phyloP scores from a whole-genome alignment of 2,888 invertebrate genomes.

The Drosophila buzzatii region DNA sequence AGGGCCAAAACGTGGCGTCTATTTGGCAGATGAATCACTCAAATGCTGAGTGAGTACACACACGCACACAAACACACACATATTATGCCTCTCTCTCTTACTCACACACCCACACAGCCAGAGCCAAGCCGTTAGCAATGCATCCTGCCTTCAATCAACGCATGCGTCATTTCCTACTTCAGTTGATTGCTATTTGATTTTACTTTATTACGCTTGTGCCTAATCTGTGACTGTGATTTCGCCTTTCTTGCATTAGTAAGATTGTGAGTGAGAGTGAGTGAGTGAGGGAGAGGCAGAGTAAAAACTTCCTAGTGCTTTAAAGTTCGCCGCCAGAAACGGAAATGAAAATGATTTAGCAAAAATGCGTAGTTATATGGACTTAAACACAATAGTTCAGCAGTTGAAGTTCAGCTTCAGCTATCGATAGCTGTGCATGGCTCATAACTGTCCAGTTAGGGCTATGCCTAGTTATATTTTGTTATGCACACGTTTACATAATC shows the following conservation, averaged over 20 bases:
- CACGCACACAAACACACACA: not conserved
- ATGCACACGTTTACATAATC: constrained; percentile 32
- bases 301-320: constrained; percentile 15
- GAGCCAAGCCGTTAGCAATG: constrained; percentile 13
- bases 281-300: not conserved
- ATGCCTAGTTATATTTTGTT: constrained; percentile 10
- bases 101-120: not conserved
- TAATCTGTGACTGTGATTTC: constrained; percentile 26
- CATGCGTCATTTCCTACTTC: constrained; percentile 58
- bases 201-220: constrained; percentile 27
- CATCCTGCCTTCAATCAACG: constrained; percentile 32
- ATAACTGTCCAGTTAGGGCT: constrained; percentile 11
- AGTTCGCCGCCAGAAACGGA: constrained; percentile 48
- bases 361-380: constrained; percentile 10
- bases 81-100: not conserved
- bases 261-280: not conserved
- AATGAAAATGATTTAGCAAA: constrained; percentile 62
- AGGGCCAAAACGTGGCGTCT: constrained; percentile 12
- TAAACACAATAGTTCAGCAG: not conserved
- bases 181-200: constrained; percentile 43
- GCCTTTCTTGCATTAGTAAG: not conserved
- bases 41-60: constrained; percentile 1
- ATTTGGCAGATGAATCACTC: constrained; percentile 41
- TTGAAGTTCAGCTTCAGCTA: constrained; percentile 7
- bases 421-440: constrained; percentile 18